Evolutionary conservation across 2,797 vertebrate genomes (phyloP).

Genomic region (Oryzias sinensis): DNA sequence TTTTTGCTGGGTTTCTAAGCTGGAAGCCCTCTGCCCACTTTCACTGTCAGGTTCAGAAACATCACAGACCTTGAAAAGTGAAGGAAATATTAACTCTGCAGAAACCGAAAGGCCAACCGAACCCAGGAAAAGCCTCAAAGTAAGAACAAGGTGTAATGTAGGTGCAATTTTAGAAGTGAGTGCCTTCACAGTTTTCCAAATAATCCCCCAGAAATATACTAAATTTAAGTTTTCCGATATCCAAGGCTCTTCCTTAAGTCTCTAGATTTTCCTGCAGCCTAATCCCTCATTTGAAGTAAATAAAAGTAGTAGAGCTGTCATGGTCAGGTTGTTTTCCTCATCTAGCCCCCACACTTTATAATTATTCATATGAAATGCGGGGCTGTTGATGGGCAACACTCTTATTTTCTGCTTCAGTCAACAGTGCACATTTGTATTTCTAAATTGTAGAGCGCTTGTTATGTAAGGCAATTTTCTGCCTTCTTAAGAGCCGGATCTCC

Average conservation of each 20-base stretch:
- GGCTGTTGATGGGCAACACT: conserved; percentile 96
- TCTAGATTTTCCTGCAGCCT: conserved; percentile 68
- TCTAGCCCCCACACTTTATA: conserved; percentile 77
- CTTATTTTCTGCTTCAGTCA: conserved; percentile 99
- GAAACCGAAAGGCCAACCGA: conserved; percentile 36
- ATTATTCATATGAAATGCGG: conserved; percentile 90
- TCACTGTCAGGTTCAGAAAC: conserved; percentile 47
- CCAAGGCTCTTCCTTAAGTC: conserved; percentile 69
- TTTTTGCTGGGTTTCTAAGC: conserved; percentile 63
- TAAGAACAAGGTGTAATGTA: conserved; percentile 29
- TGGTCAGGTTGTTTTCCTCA: conserved; percentile 78
- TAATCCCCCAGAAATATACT: conserved; percentile 53
- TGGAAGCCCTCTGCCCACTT: conserved; percentile 61
- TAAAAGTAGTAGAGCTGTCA: conserved; percentile 82
- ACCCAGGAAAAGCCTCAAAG: conserved; percentile 46
- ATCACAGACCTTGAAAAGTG: conserved; percentile 40
- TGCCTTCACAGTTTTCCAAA: conserved; percentile 36
- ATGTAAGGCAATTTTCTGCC: conserved; percentile 88
- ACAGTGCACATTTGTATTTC: conserved; percentile 96
- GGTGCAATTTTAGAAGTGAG: conserved; percentile 52
- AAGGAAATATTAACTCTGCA: conserved; percentile 52
- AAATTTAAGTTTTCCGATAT: conserved; percentile 63
- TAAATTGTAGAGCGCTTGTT: conserved; percentile 80
- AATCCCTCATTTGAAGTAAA: conserved; percentile 83
- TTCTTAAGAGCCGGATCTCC: conserved; percentile 81